Base-by-base conservation (phyloP, 2,113 vertebrate genomes). In the Tyrannus savana region DNA sequence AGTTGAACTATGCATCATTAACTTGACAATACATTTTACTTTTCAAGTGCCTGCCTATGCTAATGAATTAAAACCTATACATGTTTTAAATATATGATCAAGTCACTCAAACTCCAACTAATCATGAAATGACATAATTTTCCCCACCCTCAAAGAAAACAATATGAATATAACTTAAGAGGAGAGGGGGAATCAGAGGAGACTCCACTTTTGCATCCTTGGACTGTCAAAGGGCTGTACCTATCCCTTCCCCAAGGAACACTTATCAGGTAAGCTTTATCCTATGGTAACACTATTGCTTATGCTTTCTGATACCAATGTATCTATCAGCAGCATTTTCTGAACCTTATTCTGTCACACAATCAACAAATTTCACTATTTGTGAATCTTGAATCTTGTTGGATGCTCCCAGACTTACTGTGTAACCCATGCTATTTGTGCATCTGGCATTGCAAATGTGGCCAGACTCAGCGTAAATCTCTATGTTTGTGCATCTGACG, bases 391-490 rank as follows among this genome's bases (percentile, higher is more conserved):
- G 18, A 56, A 37, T 46, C 39, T 60, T 83, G 17, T 19, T 68
- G 55, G 60, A 14, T 41, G 3, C 6, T 60, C 10, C 19, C 14
- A 35, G 46, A 11, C 24, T 60, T 39, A 22, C 2, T 31, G 8
- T 8, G n/a, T n/a, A 60, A 60, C 6, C n/a, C 39, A 47, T 13
- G 9, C 18, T 35, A 47, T 68, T 53, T 62, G 9, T 31, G 13
- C 24, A 35, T 9, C 7, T 68, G 21, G 16, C 6, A 35, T 35
- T n/a, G 39, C 0, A 0, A 47, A 14, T 0, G 0, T 31, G 19
- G 14, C 8, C 64, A 53, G 23, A n/a, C 19, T 89, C n/a, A 53
- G 23, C 21, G 13, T 21, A 41, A 52, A 46, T 60, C 7, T 46
- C 3, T 3, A 4, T 82, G 1, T 21, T 52, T 52, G 37, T 52